Evolutionary conservation across 2,888 invertebrate species (phyloP), one percentile per base, ranked within the genome.

Genomic region (Ctena decussata): DNA sequence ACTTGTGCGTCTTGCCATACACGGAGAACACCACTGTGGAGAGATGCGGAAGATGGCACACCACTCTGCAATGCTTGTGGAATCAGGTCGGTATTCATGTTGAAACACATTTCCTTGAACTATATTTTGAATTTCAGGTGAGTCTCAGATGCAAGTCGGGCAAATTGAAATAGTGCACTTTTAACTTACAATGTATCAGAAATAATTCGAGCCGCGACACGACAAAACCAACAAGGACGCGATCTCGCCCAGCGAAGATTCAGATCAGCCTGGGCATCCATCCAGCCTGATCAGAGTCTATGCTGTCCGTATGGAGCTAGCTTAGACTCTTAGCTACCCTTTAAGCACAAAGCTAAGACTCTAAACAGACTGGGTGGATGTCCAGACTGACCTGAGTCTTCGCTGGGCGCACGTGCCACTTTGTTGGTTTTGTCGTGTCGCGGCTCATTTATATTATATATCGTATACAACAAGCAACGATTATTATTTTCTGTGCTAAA

Each of bases 21-120:
- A 0, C 91, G 92, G 30, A 92, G 94, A 76, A 96, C 96, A 0
- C 95, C 96, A 0, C 86, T 96, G 21, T 96, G 96, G 96, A 87
- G 96, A 72, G 96, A 95, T 82, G 95, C 95, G 12, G 96, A 95
- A 75, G 95, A 96, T 85, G 95, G 95, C 2, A 95, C 95, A 0
- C 95, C 95, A 1, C 90, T 96, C 1, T 96, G 95, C 89, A 96
- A 96, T 85, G 96, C 96, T 2, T 96, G 96, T 91, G 96, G 96
- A 27, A 96, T 96, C 71, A 92, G 96, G 95, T 95, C 81, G 46
- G 70, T 37, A 18, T n/a, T 21, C 30, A 37, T 41, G n/a, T 0
- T 18, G n/a, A 0, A 53, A 0, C 6, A n/a, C 24, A 12, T 35
- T 27, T 30, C 30, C 12, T 46, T 70, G 60, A 12, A 8, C n/a